A percentile compares a stretch with the other conserved stretches of the same genome.
These are phyloP conservation scores for cat (Felis catus) DNA, from an alignment of 2,113 vertebrate genomes.

Conservation along the genomic window F.catus_Fca126_mat1.0 CM031419.1:181407001-181407500, in stretches of 20 bases:
- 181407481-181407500: neutral
- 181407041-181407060: neutral
- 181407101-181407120: neutral
- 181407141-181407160: neutral
- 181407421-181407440: neutral
- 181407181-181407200: conserved; percentile 32
- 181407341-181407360: neutral
- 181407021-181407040: neutral
- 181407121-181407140: neutral
- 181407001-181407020: neutral
- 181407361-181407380: neutral
- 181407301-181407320: neutral
- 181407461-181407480: neutral
- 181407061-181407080: neutral
- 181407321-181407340: neutral
- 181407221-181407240: neutral
- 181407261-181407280: neutral
- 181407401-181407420: neutral
- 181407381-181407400: neutral
- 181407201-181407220: conserved; percentile 32
- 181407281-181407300: neutral
- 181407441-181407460: neutral
- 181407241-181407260: neutral
- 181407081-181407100: neutral
- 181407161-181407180: neutral